Evolutionary conservation across 2,113 vertebrate genomes (phyloP).

Genomic region (Dendrocopos noguchii): DNA sequence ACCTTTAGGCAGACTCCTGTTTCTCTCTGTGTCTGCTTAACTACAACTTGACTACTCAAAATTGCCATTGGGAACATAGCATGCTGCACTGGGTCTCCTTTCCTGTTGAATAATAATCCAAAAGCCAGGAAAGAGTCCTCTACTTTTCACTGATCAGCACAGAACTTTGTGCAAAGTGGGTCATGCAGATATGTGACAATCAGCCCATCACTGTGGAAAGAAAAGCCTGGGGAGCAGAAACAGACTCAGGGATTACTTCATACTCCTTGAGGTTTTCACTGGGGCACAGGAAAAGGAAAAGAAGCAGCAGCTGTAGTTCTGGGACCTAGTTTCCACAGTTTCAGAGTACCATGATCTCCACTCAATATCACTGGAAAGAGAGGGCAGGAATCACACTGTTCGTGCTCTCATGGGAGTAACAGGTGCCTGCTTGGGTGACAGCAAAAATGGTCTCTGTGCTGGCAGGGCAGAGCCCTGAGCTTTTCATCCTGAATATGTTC

Average conservation of each 20-base stretch:
- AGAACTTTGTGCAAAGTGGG: slow-evolving; percentile 43
- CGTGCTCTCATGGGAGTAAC: slow-evolving; percentile 37
- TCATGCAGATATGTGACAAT: slow-evolving; percentile 7
- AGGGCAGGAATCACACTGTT: slow-evolving; percentile 26
- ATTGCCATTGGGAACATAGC: neutral
- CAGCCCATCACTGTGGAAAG: neutral
- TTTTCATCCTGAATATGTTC: neutral
- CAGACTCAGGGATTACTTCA: neutral
- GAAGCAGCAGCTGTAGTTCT: neutral
- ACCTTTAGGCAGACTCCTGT: neutral
- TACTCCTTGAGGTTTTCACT: slow-evolving; percentile 21
- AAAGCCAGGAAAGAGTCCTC: neutral
- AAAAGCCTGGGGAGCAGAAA: slow-evolving; percentile 47
- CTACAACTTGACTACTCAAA: neutral
- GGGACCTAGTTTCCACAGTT: neutral
- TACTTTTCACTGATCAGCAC: slow-evolving; percentile 20
- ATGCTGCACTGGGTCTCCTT: neutral
- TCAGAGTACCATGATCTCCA: neutral
- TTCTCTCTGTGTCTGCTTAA: neutral
- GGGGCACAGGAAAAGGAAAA: neutral
- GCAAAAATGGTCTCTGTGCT: neutral
- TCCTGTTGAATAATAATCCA: slow-evolving; percentile 15
- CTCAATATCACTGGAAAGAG: slow-evolving; percentile 14
- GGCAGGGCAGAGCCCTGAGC: slow-evolving; percentile 7
- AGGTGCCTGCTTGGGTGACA: neutral